phyloP scores from a whole-genome alignment of 2,797 vertebrate species.

The Channa striata region DNA sequence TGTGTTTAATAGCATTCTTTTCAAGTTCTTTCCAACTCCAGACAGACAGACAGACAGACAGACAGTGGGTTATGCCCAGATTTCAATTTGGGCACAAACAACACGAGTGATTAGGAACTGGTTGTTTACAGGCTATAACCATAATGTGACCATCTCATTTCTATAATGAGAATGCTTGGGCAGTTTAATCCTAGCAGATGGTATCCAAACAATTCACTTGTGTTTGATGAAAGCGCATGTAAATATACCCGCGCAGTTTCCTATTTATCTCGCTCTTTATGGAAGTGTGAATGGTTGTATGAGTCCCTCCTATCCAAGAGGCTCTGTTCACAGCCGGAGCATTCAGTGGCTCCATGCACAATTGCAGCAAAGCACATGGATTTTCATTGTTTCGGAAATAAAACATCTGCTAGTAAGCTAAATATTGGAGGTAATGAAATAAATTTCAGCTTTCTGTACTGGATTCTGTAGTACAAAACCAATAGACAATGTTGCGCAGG shows the following conservation, averaged over 20 bases:
- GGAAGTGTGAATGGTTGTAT: conserved; percentile 9
- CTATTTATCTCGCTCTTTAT: conserved; percentile 16
- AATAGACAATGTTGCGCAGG: conserved; percentile 33
- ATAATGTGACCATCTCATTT: conserved; percentile 17
- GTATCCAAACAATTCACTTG: conserved; percentile 23
- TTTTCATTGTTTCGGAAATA: conserved; percentile 40
- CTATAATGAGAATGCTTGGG: conserved; percentile 26
- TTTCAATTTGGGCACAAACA: conserved; percentile 14
- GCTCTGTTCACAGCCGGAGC: not conserved
- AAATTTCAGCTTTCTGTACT: conserved; percentile 26
- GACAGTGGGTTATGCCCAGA: not conserved
- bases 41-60: not conserved
- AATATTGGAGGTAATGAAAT: conserved; percentile 44
- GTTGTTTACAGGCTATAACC: conserved; percentile 30
- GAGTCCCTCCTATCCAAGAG: not conserved
- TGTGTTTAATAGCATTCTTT: not conserved
- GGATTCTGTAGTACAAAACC: conserved; percentile 36
- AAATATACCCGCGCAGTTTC: conserved; percentile 10
- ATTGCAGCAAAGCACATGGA: conserved; percentile 14
- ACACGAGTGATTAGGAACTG: conserved; percentile 12
- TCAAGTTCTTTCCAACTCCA: not conserved
- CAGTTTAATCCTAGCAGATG: conserved; percentile 20
- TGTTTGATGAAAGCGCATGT: conserved; percentile 21
- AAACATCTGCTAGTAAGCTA: conserved; percentile 32
- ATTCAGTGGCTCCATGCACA: conserved; percentile 7